A percentile compares a stretch with the other conserved stretches of the same genome.
These are phyloP conservation scores for Halocaridina rubra DNA, from an alignment of 2,888 invertebrate genomes.

Conservation along the genomic window DNA sequence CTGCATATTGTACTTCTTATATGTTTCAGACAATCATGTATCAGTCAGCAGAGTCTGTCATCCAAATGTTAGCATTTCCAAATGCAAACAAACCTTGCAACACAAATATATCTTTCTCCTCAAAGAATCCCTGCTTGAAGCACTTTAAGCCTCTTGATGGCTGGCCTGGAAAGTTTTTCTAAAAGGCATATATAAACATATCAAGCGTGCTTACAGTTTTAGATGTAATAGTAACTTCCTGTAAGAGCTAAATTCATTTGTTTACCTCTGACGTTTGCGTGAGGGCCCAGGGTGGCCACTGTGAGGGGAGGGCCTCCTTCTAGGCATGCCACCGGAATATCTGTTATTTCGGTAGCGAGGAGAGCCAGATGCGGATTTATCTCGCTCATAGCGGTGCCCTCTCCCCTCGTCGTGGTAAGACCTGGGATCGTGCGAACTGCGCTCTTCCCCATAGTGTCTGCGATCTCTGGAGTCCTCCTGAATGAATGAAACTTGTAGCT, in stretches of 20 bases:
- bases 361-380: conserved; percentile 33
- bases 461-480: conserved; percentile 51
- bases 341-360: conserved; percentile 49
- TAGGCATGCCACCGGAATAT: conserved; percentile 15
- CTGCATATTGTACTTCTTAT: too few relatives aligned
- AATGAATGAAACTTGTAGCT: conserved; percentile 43
- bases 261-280: conserved; percentile 55
- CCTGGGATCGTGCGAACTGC: conserved; percentile 41
- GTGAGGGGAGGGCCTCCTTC: conserved; percentile 34
- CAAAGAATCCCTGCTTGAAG: too few relatives aligned
- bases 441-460: conserved; percentile 43
- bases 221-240: too few relatives aligned
- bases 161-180: too few relatives aligned
- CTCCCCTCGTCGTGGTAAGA: conserved; percentile 45
- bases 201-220: too few relatives aligned
- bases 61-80: too few relatives aligned
- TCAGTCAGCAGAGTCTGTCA: too few relatives aligned
- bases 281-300: conserved; percentile 37
- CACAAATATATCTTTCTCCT: too few relatives aligned
- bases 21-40: too few relatives aligned
- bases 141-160: too few relatives aligned
- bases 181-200: too few relatives aligned
- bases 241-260: conserved; percentile 12
- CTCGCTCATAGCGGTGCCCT: conserved; percentile 50
- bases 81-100: too few relatives aligned